Evolutionary conservation across 2,888 invertebrate genomes (phyloP).

Genomic region (Asteroscopus sphinx): DNA sequence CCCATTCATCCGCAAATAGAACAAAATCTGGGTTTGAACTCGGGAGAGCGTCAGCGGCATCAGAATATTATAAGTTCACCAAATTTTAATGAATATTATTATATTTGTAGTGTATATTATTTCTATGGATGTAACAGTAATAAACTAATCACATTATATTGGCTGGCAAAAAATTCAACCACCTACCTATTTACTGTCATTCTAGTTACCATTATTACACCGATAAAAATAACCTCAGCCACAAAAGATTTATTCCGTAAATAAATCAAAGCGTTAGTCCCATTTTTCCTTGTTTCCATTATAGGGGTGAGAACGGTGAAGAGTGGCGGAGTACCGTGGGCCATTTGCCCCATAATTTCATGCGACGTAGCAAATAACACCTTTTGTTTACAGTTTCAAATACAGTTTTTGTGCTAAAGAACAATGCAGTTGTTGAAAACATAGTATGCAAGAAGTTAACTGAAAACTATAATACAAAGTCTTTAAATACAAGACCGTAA

Average conservation of each 20-base stretch:
- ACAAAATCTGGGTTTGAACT: too few relatives aligned
- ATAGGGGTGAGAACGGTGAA: slow-evolving; percentile 29
- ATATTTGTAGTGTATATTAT: too few relatives aligned
- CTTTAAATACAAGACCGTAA: slow-evolving; percentile 27
- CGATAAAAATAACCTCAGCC: slow-evolving; percentile 11
- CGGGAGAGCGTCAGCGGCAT: too few relatives aligned
- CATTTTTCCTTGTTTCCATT: slow-evolving; percentile 43
- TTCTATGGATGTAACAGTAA: too few relatives aligned
- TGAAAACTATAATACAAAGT: slow-evolving; percentile 23
- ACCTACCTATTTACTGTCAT: too few relatives aligned
- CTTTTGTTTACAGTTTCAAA: slow-evolving; percentile 56
- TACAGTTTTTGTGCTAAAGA: slow-evolving; percentile 51
- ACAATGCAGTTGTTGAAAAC: slow-evolving; percentile 50
- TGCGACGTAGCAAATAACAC: slow-evolving; percentile 42
- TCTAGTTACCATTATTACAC: background rate
- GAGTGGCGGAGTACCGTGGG: slow-evolving; percentile 35
- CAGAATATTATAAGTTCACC: too few relatives aligned
- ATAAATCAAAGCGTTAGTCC: slow-evolving; percentile 37
- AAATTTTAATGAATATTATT: too few relatives aligned
- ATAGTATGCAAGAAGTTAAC: slow-evolving; percentile 43
- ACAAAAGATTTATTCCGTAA: slow-evolving; percentile 27
- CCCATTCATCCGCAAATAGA: too few relatives aligned
- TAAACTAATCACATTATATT: too few relatives aligned
- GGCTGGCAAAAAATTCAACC: too few relatives aligned
- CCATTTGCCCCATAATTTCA: slow-evolving; percentile 55